phyloP scores from a whole-genome alignment of 2,888 invertebrate species.

The Troglohyphantes excavatus region DNA sequence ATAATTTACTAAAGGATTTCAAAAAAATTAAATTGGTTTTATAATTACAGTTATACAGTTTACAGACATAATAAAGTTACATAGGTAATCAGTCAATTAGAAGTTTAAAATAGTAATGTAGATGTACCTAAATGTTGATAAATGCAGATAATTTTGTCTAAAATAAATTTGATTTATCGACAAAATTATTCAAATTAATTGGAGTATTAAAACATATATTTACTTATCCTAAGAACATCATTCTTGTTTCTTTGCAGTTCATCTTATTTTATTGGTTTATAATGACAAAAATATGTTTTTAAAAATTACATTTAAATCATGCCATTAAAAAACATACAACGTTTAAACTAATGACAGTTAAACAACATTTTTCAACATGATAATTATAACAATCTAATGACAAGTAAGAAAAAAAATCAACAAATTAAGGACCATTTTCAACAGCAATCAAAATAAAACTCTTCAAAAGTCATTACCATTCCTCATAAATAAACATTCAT shows the following conservation, averaged over 20 bases:
- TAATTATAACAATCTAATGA: background rate
- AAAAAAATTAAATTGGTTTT: too few relatives aligned
- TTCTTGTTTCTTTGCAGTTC: background rate
- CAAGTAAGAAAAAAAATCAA: background rate
- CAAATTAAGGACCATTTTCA: background rate
- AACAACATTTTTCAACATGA: background rate
- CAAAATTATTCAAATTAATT: too few relatives aligned
- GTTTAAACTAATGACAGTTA: background rate
- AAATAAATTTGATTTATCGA: too few relatives aligned
- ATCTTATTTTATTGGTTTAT: background rate
- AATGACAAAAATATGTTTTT: background rate
- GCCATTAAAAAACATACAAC: background rate
- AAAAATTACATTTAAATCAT: background rate
- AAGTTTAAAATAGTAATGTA: too few relatives aligned
- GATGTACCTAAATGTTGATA: too few relatives aligned
- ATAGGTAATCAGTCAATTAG: too few relatives aligned
- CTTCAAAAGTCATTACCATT: conserved; percentile 38
- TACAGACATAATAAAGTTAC: too few relatives aligned
- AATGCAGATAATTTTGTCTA: too few relatives aligned
- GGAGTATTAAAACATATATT: too few relatives aligned
- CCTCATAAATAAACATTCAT: conserved; percentile 15
- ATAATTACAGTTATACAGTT: too few relatives aligned
- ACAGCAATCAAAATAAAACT: conserved; percentile 6
- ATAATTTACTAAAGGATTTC: too few relatives aligned
- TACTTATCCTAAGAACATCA: background rate